Conservation (phyloP, 1,140 invertebrate species). For the Tetraneura akinire region DNA sequence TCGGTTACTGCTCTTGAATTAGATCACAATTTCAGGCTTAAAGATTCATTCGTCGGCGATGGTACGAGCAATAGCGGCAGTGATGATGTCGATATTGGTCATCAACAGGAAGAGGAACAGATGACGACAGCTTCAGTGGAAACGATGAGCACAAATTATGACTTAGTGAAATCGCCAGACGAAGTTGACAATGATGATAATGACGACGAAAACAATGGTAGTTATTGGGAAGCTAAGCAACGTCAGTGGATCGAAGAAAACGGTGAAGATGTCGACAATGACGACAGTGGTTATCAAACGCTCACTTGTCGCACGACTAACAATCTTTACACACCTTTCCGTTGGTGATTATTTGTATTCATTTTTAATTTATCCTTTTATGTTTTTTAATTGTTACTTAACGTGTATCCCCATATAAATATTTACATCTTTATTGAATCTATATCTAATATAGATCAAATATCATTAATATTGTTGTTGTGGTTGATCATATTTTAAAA, state of each 20-base stretch:
- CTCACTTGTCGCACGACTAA: not conserved
- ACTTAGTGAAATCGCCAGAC: too few relatives aligned
- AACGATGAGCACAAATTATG: not conserved
- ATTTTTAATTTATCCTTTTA: too few relatives aligned
- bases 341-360: constrained; percentile 16
- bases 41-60: not conserved
- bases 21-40: not conserved
- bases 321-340: constrained; percentile 13
- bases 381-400: too few relatives aligned
- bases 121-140: not conserved
- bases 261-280: not conserved
- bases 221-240: constrained; percentile 2
- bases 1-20: not conserved
- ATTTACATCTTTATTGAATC: too few relatives aligned
- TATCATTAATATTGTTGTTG: too few relatives aligned
- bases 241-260: not conserved
- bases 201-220: not conserved
- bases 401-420: too few relatives aligned
- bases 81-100: too few relatives aligned
- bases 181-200: not conserved
- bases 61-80: not conserved
- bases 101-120: not conserved
- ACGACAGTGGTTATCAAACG: not conserved
- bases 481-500: too few relatives aligned
- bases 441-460: too few relatives aligned